Conservation (phyloP, 2,113 vertebrate genomes). For the Spheniscus mendiculus region DNA sequence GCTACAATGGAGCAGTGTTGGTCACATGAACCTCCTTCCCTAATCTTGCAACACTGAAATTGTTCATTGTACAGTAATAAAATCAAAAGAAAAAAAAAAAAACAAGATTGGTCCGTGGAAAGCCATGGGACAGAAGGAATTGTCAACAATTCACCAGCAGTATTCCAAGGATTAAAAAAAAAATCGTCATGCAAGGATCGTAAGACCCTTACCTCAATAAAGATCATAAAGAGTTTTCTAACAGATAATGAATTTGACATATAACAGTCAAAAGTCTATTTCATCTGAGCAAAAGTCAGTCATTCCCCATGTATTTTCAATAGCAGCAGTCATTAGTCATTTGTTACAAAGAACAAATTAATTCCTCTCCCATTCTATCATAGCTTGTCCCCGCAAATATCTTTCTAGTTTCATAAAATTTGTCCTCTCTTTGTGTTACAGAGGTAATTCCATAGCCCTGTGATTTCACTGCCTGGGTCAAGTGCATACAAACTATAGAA, state of each 20-base stretch:
- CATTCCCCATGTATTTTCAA: neutral
- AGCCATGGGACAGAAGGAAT: neutral
- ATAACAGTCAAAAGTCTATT: neutral
- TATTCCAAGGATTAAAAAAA: neutral
- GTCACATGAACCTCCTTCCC: neutral
- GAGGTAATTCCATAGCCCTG: neutral
- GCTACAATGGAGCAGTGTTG: neutral
- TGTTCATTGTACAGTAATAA: neutral
- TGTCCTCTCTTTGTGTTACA: neutral
- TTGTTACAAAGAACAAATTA: neutral
- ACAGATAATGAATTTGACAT: slow-evolving; percentile 18
- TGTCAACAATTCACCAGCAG: neutral
- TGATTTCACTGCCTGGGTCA: neutral
- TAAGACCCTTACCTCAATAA: neutral
- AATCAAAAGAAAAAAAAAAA: neutral
- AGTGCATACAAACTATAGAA: neutral
- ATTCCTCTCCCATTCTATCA: neutral
- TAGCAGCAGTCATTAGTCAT: neutral
- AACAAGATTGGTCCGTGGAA: neutral
- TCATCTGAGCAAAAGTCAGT: slow-evolving; percentile 1
- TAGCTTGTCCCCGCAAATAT: neutral
- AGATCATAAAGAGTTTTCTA: neutral
- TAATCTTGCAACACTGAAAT: neutral
- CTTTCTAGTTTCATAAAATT: neutral
- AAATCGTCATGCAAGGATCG: neutral